Evolutionary conservation across 2,888 invertebrate species (phyloP), one percentile per base, ranked within the genome.

Genomic region (Apantesis nais): DNA sequence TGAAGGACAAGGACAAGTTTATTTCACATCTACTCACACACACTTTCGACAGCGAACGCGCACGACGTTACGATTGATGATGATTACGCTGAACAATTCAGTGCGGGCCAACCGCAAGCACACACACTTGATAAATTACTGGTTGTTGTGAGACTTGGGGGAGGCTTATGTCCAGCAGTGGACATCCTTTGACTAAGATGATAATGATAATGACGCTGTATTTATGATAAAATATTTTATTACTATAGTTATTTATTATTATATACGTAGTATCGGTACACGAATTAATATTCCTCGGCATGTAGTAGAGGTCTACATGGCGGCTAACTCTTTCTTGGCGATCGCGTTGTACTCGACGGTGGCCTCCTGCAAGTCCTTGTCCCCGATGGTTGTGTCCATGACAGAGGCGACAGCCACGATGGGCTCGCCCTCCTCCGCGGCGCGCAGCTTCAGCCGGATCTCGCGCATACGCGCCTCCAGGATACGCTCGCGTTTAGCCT

Each of bases 381-480:
- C 92, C 16, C 89, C 91, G 37, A 75, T 31, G n/a, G 86, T 66
- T n/a, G 78, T 75, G 66, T 90, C 91, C 22, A 85, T 48, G 31
- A 88, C 88, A 29, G 81, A 78, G 64, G 74, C 66, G 34, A 85
- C 86, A 66, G 76, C 82, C 60, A 69, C 75, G 9, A 85, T 86
- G 83, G 86, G 77, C 86, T 85, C 73, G 85, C 88, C 88, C 74
- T 90, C 90, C 72, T 90, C 91, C 58, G 88, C 91, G 80, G 91
- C 89, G 55, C 90, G 86, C 85, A 79, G 78, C 90, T 96, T 96
- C 29, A 97, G 90, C 62, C 96, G 95, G 77, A 98, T 96, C 92
- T 99, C 99, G 75, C 98, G 96, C 85, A 97, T 96, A 81, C 98
- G 96, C 8, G 98, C 97, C 89, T 99, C 99, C 79, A 99, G 95